phyloP scores from a whole-genome alignment of 2,888 invertebrate genomes.

The Drosophila pegasa region DNA sequence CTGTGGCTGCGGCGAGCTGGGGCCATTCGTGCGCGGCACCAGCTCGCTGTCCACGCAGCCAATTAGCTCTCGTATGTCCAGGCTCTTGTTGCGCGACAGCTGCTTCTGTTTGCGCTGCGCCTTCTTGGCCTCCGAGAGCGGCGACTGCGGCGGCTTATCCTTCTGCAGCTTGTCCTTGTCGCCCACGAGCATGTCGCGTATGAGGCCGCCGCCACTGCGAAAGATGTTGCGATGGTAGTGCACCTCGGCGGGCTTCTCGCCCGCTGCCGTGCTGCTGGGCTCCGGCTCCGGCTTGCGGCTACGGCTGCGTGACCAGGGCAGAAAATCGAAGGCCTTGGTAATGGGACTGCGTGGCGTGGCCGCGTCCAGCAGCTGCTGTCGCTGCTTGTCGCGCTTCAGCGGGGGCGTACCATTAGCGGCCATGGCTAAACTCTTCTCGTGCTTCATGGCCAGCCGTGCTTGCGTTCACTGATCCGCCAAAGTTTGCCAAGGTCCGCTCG shows the following conservation, averaged over 20 bases:
- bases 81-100: conserved; percentile 82
- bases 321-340: conserved; percentile 84
- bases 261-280: conserved; percentile 2
- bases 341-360: conserved; percentile 80
- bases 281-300: conserved; percentile 45
- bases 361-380: conserved; percentile 41
- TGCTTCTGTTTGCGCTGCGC: conserved; percentile 62
- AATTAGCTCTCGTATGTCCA: conserved; percentile 83
- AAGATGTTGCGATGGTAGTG: conserved; percentile 83
- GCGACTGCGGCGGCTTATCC: conserved; percentile 72
- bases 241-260: conserved; percentile 54
- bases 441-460: conserved; percentile 72
- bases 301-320: conserved; percentile 82
- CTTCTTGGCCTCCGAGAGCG: conserved; percentile 52
- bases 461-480: conserved; percentile 48
- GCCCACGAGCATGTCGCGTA: conserved; percentile 82
- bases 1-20: conserved; percentile 44
- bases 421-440: conserved; percentile 71
- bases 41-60: conserved; percentile 79
- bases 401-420: conserved; percentile 45
- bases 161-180: conserved; percentile 78
- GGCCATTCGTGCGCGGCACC: conserved; percentile 69
- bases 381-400: conserved; percentile 44
- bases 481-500: conserved; percentile 34
- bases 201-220: conserved; percentile 82